Conservation (phyloP, 2,888 invertebrate species). For the Andrena dorsata region DNA sequence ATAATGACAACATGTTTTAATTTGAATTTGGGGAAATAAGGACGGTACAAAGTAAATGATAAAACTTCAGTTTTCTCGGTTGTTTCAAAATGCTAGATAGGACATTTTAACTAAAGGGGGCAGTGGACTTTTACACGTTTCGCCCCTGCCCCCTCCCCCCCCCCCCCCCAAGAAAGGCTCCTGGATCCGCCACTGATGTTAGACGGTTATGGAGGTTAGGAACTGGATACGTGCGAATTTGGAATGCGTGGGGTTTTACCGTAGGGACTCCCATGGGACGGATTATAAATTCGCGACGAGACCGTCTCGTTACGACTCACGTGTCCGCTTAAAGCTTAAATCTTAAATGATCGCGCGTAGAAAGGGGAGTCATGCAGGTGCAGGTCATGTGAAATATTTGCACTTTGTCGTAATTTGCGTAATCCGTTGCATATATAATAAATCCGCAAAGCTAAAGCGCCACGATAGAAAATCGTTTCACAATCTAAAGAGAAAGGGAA, state of each 20-base stretch:
- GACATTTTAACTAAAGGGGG: too few species aligned
- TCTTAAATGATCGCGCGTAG: constrained; percentile 72
- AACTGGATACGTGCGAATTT: neutral
- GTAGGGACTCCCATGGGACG: neutral
- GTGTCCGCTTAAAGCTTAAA: constrained; percentile 45
- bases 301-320: constrained; percentile 64
- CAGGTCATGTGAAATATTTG: constrained; percentile 83
- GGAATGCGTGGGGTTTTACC: neutral
- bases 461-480: constrained; percentile 80
- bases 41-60: too few species aligned
- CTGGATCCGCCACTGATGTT: too few species aligned
- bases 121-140: too few species aligned
- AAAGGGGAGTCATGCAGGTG: constrained; percentile 77
- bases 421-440: constrained; percentile 82
- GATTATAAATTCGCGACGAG: constrained; percentile 12
- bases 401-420: constrained; percentile 83
- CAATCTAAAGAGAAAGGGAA: constrained; percentile 83
- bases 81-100: too few species aligned
- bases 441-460: constrained; percentile 75
- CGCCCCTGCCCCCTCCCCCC: too few species aligned
- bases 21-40: too few species aligned
- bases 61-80: too few species aligned
- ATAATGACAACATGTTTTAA: too few species aligned
- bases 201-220: neutral
- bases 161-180: too few species aligned